A percentile compares a stretch with the other conserved stretches of the same genome.
Conservation (phyloP, 2,888 invertebrate species). For the Xanthia icteritia region DNA sequence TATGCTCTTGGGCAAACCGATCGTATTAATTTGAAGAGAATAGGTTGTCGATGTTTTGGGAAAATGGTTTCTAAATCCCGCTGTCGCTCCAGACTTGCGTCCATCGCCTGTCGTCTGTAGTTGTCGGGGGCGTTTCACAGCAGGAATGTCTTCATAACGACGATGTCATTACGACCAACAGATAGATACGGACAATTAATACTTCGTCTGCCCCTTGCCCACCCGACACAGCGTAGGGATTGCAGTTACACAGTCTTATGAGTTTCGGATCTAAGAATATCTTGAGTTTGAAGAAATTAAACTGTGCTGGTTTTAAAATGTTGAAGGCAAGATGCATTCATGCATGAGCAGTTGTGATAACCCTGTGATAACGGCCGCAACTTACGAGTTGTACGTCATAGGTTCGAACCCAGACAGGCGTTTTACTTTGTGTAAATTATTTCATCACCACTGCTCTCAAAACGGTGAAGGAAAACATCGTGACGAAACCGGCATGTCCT, state of each 20-base stretch:
- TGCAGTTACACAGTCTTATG: conserved; percentile 5
- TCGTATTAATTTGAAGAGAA: not conserved
- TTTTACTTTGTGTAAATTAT: too few relatives aligned
- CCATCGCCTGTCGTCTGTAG: conserved; percentile 13
- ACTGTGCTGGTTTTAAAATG: too few relatives aligned
- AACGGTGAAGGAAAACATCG: too few relatives aligned
- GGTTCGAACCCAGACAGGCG: too few relatives aligned
- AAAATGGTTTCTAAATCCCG: not conserved
- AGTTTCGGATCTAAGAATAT: not conserved
- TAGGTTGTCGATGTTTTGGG: not conserved
- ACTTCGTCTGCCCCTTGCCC: conserved; percentile 46
- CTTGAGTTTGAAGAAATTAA: not conserved
- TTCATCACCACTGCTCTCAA: too few relatives aligned
- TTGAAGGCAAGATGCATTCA: not conserved
- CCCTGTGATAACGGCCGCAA: too few relatives aligned
- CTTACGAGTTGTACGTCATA: too few relatives aligned
- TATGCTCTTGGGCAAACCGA: not conserved
- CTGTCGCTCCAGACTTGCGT: conserved; percentile 4
- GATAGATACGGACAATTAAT: conserved; percentile 65
- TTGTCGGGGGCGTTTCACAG: conserved; percentile 48
- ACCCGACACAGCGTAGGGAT: not conserved
- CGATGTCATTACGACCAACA: conserved; percentile 61
- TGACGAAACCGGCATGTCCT: too few relatives aligned
- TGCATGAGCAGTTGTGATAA: not conserved
- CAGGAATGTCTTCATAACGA: conserved; percentile 69